phyloP scores from a whole-genome alignment of 2,113 vertebrate genomes.

The Paradoxurus hermaphroditus region DNA sequence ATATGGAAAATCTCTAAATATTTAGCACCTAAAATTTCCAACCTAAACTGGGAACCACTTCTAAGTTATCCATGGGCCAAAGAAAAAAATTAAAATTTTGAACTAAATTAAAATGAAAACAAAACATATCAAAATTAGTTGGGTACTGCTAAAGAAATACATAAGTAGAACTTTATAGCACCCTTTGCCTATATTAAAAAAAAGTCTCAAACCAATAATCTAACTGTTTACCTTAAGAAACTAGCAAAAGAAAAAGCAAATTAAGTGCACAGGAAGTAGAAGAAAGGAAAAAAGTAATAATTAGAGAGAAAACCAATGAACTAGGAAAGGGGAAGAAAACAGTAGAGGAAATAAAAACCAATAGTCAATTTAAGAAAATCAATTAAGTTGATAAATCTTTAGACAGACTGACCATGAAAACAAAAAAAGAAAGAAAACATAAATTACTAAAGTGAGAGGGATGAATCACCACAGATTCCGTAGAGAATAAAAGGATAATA shows the following conservation, averaged over 20 bases:
- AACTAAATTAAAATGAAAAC: background rate
- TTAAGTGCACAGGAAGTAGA: background rate
- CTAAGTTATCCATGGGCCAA: background rate
- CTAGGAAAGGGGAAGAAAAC: background rate
- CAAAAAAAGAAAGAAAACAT: background rate
- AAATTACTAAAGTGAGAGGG: background rate
- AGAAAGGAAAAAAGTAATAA: background rate
- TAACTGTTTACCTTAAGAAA: background rate
- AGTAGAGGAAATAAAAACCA: background rate
- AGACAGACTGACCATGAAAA: background rate
- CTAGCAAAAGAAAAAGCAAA: background rate
- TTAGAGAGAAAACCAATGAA: background rate
- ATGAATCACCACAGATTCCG: background rate
- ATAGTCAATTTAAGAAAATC: background rate
- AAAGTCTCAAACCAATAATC: background rate
- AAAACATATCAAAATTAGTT: background rate
- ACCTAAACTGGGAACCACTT: background rate
- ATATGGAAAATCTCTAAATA: background rate
- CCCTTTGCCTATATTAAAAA: background rate
- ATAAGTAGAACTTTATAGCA: background rate
- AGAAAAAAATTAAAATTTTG: background rate
- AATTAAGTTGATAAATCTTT: background rate
- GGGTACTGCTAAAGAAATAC: background rate
- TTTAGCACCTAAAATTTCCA: background rate
- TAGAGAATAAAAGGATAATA: background rate